phyloP scores from a whole-genome alignment of 1,140 invertebrate species.

The Asbolus verrucosus region DNA sequence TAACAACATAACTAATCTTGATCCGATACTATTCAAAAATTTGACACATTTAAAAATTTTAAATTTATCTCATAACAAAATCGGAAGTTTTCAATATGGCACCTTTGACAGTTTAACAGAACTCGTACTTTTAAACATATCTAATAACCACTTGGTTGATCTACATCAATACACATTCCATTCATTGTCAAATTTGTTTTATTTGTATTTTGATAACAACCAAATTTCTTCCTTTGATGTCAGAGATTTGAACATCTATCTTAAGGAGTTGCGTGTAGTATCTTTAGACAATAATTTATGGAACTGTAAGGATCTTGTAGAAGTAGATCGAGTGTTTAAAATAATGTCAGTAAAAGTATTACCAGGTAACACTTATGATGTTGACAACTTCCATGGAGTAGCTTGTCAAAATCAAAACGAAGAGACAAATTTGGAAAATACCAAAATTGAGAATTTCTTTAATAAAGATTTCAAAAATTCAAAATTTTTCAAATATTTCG shows the following conservation, averaged over 20 bases:
- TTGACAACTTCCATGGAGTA: not conserved
- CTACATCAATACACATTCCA: slow-evolving; percentile 21
- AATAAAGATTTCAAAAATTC: not conserved
- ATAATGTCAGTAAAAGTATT: not conserved
- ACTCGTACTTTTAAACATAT: slow-evolving; percentile 13
- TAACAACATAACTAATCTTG: not conserved
- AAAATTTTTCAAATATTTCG: not conserved
- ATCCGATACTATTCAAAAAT: not conserved
- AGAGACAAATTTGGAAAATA: not conserved
- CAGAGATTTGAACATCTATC: not conserved
- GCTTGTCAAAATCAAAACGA: too few species aligned
- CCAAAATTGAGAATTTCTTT: not conserved
- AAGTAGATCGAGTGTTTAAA: not conserved
- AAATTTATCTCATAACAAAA: slow-evolving; percentile 19
- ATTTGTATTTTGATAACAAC: slow-evolving; percentile 15
- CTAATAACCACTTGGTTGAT: slow-evolving; percentile 3
- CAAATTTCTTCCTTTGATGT: slow-evolving; percentile 7
- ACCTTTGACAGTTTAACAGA: not conserved
- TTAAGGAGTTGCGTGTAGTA: not conserved
- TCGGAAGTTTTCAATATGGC: slow-evolving; percentile 21
- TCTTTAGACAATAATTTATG: slow-evolving; percentile 1
- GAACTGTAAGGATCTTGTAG: slow-evolving; percentile 2
- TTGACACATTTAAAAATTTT: not conserved
- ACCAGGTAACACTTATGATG: slow-evolving; percentile 3
- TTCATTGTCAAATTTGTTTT: not conserved